These are phyloP conservation scores for Harpagifer antarcticus DNA, from an alignment of 2,797 vertebrate genomes.

Conservation along the genomic window DNA sequence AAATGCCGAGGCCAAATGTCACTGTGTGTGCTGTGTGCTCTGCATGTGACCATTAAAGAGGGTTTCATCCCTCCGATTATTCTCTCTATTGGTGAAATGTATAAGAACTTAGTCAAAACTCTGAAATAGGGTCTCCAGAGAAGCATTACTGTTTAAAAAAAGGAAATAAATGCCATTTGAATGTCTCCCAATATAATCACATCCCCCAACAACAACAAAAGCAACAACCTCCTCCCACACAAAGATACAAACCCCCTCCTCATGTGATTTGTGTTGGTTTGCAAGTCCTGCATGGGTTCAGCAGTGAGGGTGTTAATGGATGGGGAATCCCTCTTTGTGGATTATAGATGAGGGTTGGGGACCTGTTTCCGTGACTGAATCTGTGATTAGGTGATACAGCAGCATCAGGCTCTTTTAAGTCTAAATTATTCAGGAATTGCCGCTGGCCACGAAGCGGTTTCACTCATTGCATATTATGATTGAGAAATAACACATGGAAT, in stretches of 20 bases:
- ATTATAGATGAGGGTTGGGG: slow-evolving; percentile 65
- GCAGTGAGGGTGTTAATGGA: slow-evolving; percentile 59
- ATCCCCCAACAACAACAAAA: neutral
- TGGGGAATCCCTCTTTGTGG: slow-evolving; percentile 46
- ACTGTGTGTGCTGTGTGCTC: no score
- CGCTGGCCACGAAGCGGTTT: slow-evolving; percentile 25
- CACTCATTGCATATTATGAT: slow-evolving; percentile 44
- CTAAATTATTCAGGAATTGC: slow-evolving; percentile 66
- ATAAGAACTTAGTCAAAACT: slow-evolving; percentile 11
- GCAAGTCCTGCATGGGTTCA: slow-evolving; percentile 13
- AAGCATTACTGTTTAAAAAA: neutral
- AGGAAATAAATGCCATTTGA: neutral
- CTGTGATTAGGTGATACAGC: slow-evolving; percentile 57
- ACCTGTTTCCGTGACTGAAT: slow-evolving; percentile 69
- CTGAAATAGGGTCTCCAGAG: neutral
- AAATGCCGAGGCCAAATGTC: no score
- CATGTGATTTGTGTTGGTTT: slow-evolving; percentile 21
- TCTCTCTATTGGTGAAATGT: neutral
- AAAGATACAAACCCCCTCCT: slow-evolving; percentile 3
- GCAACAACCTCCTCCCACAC: slow-evolving; percentile 19
- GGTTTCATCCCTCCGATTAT: no score
- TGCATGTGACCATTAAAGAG: no score
- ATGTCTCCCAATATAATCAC: neutral
- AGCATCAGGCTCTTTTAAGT: slow-evolving; percentile 40
- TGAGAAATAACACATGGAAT: slow-evolving; percentile 39